Percentiles rank a stretch among this genome's conserved stretches.
These are phyloP conservation scores for Notospermus geniculatus DNA, from an alignment of 1,140 invertebrate genomes.

Conservation along the genomic window DNA sequence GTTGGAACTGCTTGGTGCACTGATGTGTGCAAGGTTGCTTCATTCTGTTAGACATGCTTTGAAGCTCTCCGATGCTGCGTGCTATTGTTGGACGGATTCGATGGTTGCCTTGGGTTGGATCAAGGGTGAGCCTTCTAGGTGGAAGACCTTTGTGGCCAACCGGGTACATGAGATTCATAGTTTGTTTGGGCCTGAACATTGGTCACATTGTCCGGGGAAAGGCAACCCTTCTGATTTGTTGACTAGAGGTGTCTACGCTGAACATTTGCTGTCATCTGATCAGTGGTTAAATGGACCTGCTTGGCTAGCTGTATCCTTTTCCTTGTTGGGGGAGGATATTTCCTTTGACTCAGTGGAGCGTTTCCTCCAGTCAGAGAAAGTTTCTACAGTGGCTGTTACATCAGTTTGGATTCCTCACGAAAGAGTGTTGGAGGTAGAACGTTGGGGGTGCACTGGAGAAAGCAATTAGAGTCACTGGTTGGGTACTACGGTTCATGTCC, in stretches of 20 bases:
- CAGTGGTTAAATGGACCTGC: background rate
- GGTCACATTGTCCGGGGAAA: constrained; percentile 17
- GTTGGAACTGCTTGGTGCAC: no score
- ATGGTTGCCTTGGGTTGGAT: constrained; percentile 12
- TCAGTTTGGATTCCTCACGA: no score
- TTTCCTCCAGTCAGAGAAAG: no score
- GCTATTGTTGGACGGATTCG: constrained; percentile 14
- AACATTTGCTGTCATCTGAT: background rate
- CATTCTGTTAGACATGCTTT: background rate
- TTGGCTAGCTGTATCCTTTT: background rate
- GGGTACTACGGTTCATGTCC: no score
- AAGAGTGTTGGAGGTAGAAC: no score
- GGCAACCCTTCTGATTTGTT: constrained; percentile 24
- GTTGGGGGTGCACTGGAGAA: no score
- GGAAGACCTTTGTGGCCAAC: constrained; percentile 22
- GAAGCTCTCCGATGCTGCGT: constrained; percentile 1
- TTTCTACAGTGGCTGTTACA: no score
- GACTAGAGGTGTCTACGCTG: constrained; percentile 9
- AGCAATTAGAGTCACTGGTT: no score
- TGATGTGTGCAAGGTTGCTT: background rate
- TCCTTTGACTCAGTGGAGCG: no score
- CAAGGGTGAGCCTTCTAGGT: constrained; percentile 11
- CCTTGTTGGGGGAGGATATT: no score
- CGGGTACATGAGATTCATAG: background rate
- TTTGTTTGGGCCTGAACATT: background rate